These are phyloP conservation scores for Oncopodura yosiiana DNA, from an alignment of 1,140 invertebrate genomes.

Conservation along the genomic window DNA sequence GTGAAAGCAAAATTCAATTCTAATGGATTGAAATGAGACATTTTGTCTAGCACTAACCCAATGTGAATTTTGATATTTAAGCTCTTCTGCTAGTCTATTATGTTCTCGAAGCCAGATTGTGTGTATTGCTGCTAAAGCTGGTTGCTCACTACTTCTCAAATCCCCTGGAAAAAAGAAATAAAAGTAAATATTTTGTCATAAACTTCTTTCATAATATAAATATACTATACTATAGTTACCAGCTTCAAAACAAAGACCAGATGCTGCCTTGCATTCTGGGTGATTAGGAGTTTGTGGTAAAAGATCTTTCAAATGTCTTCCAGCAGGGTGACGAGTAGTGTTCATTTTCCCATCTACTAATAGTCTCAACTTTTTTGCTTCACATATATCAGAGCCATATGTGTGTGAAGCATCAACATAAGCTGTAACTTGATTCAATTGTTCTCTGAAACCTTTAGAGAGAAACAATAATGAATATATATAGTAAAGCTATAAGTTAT, in stretches of 20 bases:
- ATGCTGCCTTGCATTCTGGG: slow-evolving; percentile 40
- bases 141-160: slow-evolving; percentile 53
- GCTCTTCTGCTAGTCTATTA: slow-evolving; percentile 46
- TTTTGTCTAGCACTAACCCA: too few relatives aligned
- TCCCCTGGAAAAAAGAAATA: slow-evolving; percentile 44
- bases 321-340: slow-evolving; percentile 39
- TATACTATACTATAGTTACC: slow-evolving; percentile 32
- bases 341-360: slow-evolving; percentile 40
- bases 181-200: neutral
- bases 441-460: slow-evolving; percentile 45
- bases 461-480: neutral
- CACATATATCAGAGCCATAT: slow-evolving; percentile 55
- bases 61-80: slow-evolving; percentile 47
- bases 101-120: slow-evolving; percentile 51
- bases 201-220: neutral
- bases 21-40: too few relatives aligned
- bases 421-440: slow-evolving; percentile 55
- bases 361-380: slow-evolving; percentile 41
- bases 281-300: slow-evolving; percentile 39
- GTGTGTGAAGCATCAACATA: slow-evolving; percentile 53
- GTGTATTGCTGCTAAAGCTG: slow-evolving; percentile 51
- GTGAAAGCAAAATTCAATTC: too few relatives aligned
- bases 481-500: neutral
- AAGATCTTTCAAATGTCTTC: slow-evolving; percentile 37
- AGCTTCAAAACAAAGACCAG: slow-evolving; percentile 41